Conservation (phyloP, 2,888 invertebrate genomes). For the Rosalia funebris region DNA sequence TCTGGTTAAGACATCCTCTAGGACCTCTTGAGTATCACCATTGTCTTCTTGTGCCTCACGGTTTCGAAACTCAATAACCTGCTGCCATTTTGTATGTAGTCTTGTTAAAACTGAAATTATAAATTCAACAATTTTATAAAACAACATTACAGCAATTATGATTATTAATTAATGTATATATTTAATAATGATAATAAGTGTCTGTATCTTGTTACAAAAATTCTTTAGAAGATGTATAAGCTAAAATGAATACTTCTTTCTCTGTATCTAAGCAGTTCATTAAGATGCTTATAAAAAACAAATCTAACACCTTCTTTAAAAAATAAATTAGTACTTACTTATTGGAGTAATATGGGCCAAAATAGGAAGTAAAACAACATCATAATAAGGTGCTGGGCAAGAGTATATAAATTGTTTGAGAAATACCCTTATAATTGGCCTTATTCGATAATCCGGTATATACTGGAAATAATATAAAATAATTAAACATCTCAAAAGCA, state of each 20-base stretch:
- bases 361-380: constrained; percentile 80
- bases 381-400: constrained; percentile 85
- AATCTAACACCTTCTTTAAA: too few relatives aligned
- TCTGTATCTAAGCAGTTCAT: too few relatives aligned
- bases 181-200: too few relatives aligned
- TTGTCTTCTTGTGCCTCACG: constrained; percentile 82
- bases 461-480: constrained; percentile 60
- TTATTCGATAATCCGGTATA: constrained; percentile 86
- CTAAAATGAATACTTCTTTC: too few relatives aligned
- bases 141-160: too few relatives aligned
- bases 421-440: constrained; percentile 84
- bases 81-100: constrained; percentile 81
- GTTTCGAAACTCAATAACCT: constrained; percentile 79
- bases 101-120: constrained; percentile 74
- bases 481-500: constrained; percentile 7
- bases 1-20: constrained; percentile 87
- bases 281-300: too few relatives aligned
- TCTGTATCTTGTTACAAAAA: too few relatives aligned
- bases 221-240: too few relatives aligned
- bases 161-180: too few relatives aligned
- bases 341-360: constrained; percentile 81
- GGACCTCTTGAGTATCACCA: constrained; percentile 82
- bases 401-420: constrained; percentile 86
- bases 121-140: too few relatives aligned
- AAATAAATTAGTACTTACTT: constrained; percentile 70